phyloP scores from a whole-genome alignment of 2,888 invertebrate genomes.

The Spatulosminthurus flaviceps region DNA sequence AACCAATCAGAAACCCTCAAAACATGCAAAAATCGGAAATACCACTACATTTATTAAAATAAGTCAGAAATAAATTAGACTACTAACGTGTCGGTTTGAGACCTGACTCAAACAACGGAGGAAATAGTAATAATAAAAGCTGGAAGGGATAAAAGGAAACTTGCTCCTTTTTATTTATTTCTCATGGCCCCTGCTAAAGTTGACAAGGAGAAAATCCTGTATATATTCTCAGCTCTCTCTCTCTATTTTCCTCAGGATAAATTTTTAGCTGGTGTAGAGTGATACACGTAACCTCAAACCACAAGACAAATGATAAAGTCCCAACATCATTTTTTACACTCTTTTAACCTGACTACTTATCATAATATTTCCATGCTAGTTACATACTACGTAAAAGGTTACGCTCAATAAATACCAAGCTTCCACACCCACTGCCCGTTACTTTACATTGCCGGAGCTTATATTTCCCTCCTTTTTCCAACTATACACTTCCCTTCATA shows the following conservation, averaged over 20 bases:
- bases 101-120: neutral
- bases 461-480: too few species aligned
- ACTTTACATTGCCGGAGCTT: neutral
- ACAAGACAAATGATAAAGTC: conserved; percentile 46
- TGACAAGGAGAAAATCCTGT: conserved; percentile 44
- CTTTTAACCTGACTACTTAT: conserved; percentile 34
- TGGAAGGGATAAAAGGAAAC: conserved; percentile 10
- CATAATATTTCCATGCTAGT: conserved; percentile 4
- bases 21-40: too few species aligned
- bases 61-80: conserved; percentile 14
- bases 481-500: too few species aligned
- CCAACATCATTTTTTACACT: conserved; percentile 42
- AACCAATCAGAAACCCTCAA: too few species aligned
- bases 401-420: neutral
- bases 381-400: too few species aligned
- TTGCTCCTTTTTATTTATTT: neutral
- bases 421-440: neutral
- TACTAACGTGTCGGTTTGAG: conserved; percentile 15
- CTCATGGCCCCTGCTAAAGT: conserved; percentile 26
- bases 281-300: too few species aligned
- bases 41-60: too few species aligned
- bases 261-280: neutral
- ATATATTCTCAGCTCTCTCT: conserved; percentile 25
- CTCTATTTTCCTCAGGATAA: too few species aligned
- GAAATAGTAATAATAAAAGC: conserved; percentile 19